Evolutionary conservation across 1,140 invertebrate genomes (phyloP), one percentile per base, ranked within the genome.

Genomic region (Wiebesia pumilae): DNA sequence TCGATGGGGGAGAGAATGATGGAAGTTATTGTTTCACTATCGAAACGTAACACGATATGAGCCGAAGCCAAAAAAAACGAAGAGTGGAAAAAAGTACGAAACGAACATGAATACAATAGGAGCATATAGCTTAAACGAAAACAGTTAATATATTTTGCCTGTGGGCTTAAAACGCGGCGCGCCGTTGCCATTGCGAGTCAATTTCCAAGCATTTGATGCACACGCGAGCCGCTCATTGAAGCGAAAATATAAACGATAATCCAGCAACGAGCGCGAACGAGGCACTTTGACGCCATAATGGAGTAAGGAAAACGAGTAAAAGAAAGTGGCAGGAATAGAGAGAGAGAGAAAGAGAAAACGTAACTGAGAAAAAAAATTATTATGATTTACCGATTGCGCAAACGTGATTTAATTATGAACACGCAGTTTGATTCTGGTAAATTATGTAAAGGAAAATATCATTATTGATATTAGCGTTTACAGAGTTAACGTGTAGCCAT

Each of bases 231-330:
- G 40, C 47, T 65, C 54, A 69, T 43, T 40, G 21, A 67, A 62
- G 16, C 47, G 65, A 81, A 83, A 83, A 83, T 51, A 47, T 71
- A 73, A 83, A 67, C 62, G 83, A 79, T 84, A 84, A 84, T 84
- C 83, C 62, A 43, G 38, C 24, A 38, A n/a, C n/a, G 40, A 77
- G 77, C 79, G 40, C 83, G 14, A 80, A 85, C 12, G 83, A 54
- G 75, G n/a, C 62, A 85, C 83, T 79, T 71, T 71, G 43, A 30
- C 33, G 33, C 58, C 58, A 79, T 84, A 84, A 79, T 84, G 12
- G 75, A 84, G 35, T 62, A 78, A 27, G 33, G 43, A 51, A 27
- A 47, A 3, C 43, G 43, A 75, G 16, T 43, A 6, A 75, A 7
- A 75, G 71, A 75, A 19, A 43, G n/a, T 7, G n/a, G n/a, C 4